Evolutionary conservation across 2,888 invertebrate species (phyloP), one percentile per base, ranked within the genome.

Genomic region (Scrobipalpa atriplicella): DNA sequence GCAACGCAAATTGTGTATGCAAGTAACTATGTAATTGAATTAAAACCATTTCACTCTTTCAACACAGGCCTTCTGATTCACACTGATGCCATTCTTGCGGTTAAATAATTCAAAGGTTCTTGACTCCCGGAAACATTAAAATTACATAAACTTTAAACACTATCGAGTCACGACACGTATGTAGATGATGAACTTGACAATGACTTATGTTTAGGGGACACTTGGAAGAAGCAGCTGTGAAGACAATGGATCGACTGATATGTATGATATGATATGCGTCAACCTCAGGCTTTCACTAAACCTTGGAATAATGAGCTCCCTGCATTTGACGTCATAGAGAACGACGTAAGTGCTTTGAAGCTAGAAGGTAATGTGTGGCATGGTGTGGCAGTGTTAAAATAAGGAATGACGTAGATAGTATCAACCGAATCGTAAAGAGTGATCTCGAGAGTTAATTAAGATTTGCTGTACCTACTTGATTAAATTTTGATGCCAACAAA

Each of bases 111-210:
- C 9, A 19, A 19, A 54, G 54, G 21, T 21, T 54, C 19, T 21
- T 54, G 19, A 21, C 54, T 54, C 21, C 54, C 56, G 56, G 56
- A 56, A 56, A 36, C 56, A 56, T 2, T 41, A 7, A 62, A 43
- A 62, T 11, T 3, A 61, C 16, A 39, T 19, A 56, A 19, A 29
- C 29, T 29, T 29, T 29, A 56, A 29, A 36, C 56, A 21, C 18
- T 56, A 29, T 29, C 65, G 36, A 84, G 77, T 81, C 80, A 69
- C 70, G 69, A 75, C 80, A 80, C 82, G 83, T 81, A 72, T 52
- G 72, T 70, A 83, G 83, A 77, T 78, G 77, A 78, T 86, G 81
- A 86, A 89, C 85, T 86, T 87, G 85, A 86, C 85, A 87, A 85
- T 84, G 81, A 83, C 85, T 84, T 83, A 81, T 85, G 81, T 84